Evolutionary conservation across 2,797 vertebrate species (phyloP).

Genomic region (Malurus splendens): DNA sequence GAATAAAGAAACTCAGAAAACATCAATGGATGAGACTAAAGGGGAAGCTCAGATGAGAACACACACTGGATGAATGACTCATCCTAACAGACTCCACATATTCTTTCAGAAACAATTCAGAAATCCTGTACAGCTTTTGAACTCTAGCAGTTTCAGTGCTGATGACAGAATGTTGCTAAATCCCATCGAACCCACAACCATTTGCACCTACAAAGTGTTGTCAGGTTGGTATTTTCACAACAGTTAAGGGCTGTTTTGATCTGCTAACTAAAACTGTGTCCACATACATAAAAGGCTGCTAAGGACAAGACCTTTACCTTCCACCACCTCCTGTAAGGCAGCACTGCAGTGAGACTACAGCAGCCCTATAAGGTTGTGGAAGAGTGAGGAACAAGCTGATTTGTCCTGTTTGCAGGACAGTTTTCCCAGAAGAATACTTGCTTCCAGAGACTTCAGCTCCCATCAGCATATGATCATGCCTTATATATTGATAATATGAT

Average conservation of each 20-base stretch:
- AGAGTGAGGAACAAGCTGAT: neutral
- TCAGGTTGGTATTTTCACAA: neutral
- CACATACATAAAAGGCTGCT: neutral
- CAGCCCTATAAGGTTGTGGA: neutral
- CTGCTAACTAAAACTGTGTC: neutral
- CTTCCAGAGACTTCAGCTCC: neutral
- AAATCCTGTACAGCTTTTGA: constrained; percentile 12
- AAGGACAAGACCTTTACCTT: constrained; percentile 4
- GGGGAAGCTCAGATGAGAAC: neutral
- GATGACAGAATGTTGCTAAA: neutral
- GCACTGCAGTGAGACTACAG: neutral
- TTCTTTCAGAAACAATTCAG: neutral
- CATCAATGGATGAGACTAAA: neutral
- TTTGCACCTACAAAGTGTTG: neutral
- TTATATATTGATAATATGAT: neutral
- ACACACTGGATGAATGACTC: neutral
- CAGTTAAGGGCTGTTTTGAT: neutral
- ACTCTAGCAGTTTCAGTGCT: neutral
- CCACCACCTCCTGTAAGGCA: neutral
- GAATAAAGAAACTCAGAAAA: neutral
- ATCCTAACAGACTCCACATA: neutral
- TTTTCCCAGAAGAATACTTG: neutral
- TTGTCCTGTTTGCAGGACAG: neutral
- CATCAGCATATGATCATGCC: neutral
- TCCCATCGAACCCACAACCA: constrained; percentile 8